A percentile compares a stretch with the other conserved stretches of the same genome.
These are phyloP conservation scores for Lasioglossum lativentre DNA, from an alignment of 2,888 invertebrate genomes.

Conservation along the genomic window DNA sequence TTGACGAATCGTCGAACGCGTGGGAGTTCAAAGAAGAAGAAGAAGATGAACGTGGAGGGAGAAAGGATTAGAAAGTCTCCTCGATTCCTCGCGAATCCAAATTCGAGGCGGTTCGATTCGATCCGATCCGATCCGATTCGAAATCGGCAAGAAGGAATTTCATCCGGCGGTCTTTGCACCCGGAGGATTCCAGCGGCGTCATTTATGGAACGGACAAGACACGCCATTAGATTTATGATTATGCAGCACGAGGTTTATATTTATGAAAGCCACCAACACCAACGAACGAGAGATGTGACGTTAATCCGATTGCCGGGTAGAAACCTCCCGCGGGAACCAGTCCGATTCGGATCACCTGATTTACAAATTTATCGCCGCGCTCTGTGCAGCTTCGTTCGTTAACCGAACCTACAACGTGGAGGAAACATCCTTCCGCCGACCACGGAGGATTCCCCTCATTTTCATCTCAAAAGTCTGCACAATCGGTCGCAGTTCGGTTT, in stretches of 20 bases:
- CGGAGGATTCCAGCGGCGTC: constrained; percentile 63
- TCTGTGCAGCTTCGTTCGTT: not conserved
- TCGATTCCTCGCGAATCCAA: constrained; percentile 52
- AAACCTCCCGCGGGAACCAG: constrained; percentile 56
- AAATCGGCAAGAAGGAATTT: constrained; percentile 29
- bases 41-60: not conserved
- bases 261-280: constrained; percentile 60
- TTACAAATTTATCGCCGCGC: constrained; percentile 31
- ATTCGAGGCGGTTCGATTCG: constrained; percentile 45
- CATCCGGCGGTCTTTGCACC: constrained; percentile 61
- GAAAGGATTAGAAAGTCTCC: constrained; percentile 55
- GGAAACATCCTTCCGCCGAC: not conserved
- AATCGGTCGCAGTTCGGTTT: not conserved
- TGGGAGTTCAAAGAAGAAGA: constrained; percentile 22
- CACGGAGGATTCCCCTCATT: not conserved
- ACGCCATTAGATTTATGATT: constrained; percentile 67
- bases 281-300: constrained; percentile 50
- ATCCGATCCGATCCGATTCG: constrained; percentile 27
- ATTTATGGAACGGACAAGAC: constrained; percentile 64
- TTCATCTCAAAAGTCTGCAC: not conserved
- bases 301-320: constrained; percentile 60
- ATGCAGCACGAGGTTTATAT: constrained; percentile 64
- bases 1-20: constrained; percentile 27
- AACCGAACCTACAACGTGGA: not conserved
- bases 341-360: constrained; percentile 53